Conservation (phyloP, 2,113 vertebrate genomes). For the Dasyprocta punctata region DNA sequence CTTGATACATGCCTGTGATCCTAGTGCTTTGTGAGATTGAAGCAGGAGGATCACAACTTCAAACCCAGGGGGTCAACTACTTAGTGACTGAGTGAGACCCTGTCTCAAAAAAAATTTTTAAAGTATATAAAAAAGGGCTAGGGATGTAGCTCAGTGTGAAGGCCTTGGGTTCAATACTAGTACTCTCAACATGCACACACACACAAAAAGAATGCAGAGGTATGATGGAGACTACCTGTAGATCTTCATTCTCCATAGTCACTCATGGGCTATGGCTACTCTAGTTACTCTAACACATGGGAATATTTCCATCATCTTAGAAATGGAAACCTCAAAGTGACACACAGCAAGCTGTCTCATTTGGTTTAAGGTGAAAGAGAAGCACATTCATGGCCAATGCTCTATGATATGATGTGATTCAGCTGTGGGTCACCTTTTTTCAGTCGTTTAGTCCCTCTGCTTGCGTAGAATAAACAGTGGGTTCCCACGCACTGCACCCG, state of each 20-base stretch:
- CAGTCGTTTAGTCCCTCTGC: background rate
- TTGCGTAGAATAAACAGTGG: background rate
- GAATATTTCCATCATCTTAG: background rate
- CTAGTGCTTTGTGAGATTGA: background rate
- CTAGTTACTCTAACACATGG: background rate
- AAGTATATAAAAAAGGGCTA: background rate
- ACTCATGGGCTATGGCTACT: background rate
- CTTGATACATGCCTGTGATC: background rate
- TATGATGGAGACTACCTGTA: background rate
- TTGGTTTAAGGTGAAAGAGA: background rate
- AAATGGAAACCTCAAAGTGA: background rate
- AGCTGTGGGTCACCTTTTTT: background rate
- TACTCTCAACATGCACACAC: background rate
- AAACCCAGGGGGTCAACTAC: background rate
- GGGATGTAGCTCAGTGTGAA: background rate
- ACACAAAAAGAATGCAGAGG: too few species aligned
- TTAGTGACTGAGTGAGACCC: background rate
- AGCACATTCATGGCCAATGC: background rate
- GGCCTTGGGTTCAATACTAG: background rate
- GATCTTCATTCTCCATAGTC: background rate
- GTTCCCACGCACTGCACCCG: background rate
- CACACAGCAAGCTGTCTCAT: background rate
- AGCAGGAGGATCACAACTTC: background rate
- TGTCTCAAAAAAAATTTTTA: background rate
- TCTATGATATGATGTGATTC: background rate